These are phyloP conservation scores for Clarias fuscus DNA, from an alignment of 2,797 vertebrate genomes.

Conservation along the genomic window DNA sequence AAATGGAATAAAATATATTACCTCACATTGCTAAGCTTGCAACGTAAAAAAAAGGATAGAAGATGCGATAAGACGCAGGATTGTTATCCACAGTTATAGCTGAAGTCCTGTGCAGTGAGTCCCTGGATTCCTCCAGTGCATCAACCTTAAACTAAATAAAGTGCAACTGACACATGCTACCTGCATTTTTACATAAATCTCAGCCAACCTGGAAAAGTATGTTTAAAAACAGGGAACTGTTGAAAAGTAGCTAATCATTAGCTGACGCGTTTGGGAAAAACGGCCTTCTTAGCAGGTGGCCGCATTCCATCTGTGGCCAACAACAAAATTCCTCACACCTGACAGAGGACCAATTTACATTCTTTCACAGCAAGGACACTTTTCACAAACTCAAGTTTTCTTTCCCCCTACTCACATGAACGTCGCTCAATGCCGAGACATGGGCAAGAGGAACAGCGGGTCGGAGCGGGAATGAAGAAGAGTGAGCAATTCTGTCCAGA, in stretches of 20 bases:
- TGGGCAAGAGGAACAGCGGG: not conserved
- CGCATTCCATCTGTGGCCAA: slow-evolving; percentile 27
- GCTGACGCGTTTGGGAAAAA: slow-evolving; percentile 8
- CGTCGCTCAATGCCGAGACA: not conserved
- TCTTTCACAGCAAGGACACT: slow-evolving; percentile 34
- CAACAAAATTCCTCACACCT: slow-evolving; percentile 47
- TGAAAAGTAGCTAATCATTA: slow-evolving; percentile 40
- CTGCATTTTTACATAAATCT: not conserved
- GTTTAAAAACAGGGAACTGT: not conserved
- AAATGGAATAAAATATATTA: no score
- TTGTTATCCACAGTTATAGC: no score
- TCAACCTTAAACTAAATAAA: not conserved
- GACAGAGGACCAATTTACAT: slow-evolving; percentile 39
- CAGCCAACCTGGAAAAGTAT: not conserved
- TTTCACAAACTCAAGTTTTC: not conserved
- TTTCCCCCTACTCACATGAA: not conserved
- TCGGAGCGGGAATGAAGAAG: not conserved
- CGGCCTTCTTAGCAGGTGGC: slow-evolving; percentile 38
- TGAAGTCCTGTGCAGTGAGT: no score
- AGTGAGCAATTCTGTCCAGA: slow-evolving; percentile 25
- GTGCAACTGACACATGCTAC: not conserved
- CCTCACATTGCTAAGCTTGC: no score
- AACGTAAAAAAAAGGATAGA: no score
- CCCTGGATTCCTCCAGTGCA: not conserved
- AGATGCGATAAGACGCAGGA: no score